Evolutionary conservation across 2,797 vertebrate species (phyloP).

Genomic region (Periparus ater): DNA sequence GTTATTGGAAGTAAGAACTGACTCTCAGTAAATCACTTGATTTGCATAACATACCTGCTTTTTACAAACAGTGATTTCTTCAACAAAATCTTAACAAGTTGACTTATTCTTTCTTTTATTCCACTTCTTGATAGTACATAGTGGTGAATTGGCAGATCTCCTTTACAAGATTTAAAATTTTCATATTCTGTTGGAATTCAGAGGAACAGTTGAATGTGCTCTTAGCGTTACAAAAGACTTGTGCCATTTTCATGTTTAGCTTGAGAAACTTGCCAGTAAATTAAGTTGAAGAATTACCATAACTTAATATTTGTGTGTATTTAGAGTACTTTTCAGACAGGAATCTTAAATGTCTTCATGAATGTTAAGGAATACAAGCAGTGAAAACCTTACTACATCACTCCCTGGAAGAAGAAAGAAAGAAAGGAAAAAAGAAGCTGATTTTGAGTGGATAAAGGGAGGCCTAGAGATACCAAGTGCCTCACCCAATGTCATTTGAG

Average conservation of each 20-base stretch:
- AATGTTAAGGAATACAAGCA: not conserved
- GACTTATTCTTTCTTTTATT: not conserved
- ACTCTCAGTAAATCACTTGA: slow-evolving; percentile 40
- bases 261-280: slow-evolving; percentile 6
- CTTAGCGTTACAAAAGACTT: not conserved
- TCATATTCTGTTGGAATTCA: slow-evolving; percentile 4
- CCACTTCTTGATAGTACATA: not conserved
- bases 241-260: slow-evolving; percentile 7
- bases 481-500: not conserved
- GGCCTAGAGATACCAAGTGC: not conserved
- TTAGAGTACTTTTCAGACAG: not conserved
- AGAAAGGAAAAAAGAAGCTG: not conserved
- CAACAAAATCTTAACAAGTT: slow-evolving; percentile 26
- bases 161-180: slow-evolving; percentile 3
- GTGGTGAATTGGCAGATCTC: not conserved
- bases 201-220: not conserved
- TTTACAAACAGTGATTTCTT: not conserved
- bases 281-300: not conserved
- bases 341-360: not conserved
- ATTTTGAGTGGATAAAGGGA: not conserved
- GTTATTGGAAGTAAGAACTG: slow-evolving; percentile 44
- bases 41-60: slow-evolving; percentile 64
- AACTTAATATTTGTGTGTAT: slow-evolving; percentile 12
- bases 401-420: not conserved
- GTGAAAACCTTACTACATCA: not conserved